Conservation (phyloP, 2,797 vertebrate species). For the Tinamus major region DNA sequence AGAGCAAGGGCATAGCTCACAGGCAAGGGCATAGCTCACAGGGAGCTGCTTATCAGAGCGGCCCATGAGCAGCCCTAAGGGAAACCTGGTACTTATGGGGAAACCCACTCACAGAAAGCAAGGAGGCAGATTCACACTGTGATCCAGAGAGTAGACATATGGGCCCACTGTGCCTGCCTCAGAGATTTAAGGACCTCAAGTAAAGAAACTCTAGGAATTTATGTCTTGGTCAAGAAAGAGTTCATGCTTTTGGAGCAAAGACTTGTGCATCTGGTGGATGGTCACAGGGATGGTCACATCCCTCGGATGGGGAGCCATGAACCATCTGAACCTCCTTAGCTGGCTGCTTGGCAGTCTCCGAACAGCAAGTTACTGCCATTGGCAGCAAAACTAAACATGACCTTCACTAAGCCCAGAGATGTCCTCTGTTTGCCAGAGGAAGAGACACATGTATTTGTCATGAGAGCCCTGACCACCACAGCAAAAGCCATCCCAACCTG, state of each 20-base stretch:
- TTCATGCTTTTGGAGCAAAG: accelerated
- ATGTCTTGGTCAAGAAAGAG: not conserved
- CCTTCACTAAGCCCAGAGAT: not conserved
- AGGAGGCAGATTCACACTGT: not conserved
- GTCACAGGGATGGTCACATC: no score
- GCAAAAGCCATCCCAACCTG: not conserved
- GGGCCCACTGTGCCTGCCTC: not conserved
- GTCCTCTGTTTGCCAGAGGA: not conserved
- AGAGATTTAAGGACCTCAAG: not conserved
- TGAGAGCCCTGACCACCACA: not conserved
- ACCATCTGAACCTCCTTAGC: not conserved
- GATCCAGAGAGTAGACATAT: not conserved
- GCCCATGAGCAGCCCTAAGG: no score
- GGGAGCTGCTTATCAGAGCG: no score
- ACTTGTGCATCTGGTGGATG: no score
- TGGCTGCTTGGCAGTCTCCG: not conserved
- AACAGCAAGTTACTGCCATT: not conserved
- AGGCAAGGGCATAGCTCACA: no score
- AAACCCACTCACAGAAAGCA: not conserved
- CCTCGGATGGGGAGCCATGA: no score
- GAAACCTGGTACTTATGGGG: no score
- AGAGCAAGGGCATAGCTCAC: no score
- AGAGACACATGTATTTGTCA: not conserved
- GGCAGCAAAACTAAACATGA: not conserved
- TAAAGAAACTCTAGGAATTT: not conserved